Base-by-base conservation (phyloP, 2,797 vertebrate species). In the Sebastolobus alascanus region DNA sequence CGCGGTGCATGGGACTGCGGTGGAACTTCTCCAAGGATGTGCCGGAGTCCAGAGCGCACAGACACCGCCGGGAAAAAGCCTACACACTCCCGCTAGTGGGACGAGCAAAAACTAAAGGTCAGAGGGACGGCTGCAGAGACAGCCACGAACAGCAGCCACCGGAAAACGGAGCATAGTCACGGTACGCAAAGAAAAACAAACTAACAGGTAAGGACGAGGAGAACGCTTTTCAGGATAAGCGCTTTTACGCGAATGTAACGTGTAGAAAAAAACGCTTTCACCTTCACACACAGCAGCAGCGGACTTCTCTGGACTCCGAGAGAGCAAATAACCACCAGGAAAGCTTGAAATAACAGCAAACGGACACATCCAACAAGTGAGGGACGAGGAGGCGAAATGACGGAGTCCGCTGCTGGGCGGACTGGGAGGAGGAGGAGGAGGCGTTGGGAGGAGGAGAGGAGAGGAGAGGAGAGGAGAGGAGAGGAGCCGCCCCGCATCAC, bases 361-460 rank as follows among this genome's bases (percentile, higher is more conserved):
- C 31, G 73, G 27, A 75, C 35, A 82, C 79, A 87, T 90, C 87
- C 88, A 91, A 90, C 85, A 90, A 90, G 88, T 90, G 87, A 79
- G 35, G 76, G 60, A 79, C 56, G 55, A 66, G 27, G 40, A 86
- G 59, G 83, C 8, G 81, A 74, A 88, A 89, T 90, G 87, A 90
- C 64, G 65, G 82, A 82, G 77, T 73, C 29, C 22, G 54, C 74
- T 75, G 81, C 63, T 79, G 90, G 75, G 63, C 70, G 75, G 82
- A 81, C 73, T 59, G 72, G 77, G 74, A 74, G 80, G 82, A 68
- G 80, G 54, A 0, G 60, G 38, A 13, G 12, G 38, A 13, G 11
- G 83, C 8, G 80, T 72, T 25, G 25, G 25, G 25, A 25, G 25
- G 25, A 25, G 25, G 25, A 16, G 76, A 70, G 80, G 71, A 83